Conservation (phyloP, 2,113 vertebrate genomes). For the Cettia cetti region DNA sequence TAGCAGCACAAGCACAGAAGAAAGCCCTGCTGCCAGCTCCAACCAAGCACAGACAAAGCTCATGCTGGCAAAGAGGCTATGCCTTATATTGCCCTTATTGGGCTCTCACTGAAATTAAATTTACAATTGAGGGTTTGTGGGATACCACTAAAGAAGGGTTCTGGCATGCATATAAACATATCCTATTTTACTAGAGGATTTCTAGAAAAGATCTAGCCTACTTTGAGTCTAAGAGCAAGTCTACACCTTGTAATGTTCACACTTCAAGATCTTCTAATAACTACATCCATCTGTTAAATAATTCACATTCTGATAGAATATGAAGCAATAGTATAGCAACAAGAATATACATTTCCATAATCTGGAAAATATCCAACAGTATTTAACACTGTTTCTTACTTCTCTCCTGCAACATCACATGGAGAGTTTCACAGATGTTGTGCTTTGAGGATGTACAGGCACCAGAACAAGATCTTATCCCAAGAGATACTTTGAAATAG, state of each 20-base stretch:
- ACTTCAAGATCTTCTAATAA: conserved; percentile 3
- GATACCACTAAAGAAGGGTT: neutral
- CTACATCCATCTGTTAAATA: conserved; percentile 14
- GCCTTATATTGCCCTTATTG: neutral
- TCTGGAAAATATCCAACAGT: neutral
- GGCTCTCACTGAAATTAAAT: neutral
- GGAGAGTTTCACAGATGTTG: neutral
- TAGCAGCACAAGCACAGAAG: neutral
- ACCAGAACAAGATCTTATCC: neutral
- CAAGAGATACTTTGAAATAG: neutral
- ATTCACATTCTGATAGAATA: conserved; percentile 2
- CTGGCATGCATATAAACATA: neutral
- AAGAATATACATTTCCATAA: neutral
- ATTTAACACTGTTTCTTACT: neutral
- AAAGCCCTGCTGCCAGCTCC: neutral
- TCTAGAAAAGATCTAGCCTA: neutral
- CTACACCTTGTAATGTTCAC: neutral
- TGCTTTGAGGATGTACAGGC: neutral
- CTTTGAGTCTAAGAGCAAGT: neutral
- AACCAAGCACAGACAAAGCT: neutral
- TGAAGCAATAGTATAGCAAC: neutral
- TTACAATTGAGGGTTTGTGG: neutral
- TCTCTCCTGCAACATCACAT: neutral
- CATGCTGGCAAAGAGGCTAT: neutral
- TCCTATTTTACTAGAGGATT: neutral